Percentiles rank a stretch among this genome's conserved stretches.
Evolutionary conservation across 2,113 vertebrate species (phyloP).

Genomic region (Thermophis baileyi): DNA sequence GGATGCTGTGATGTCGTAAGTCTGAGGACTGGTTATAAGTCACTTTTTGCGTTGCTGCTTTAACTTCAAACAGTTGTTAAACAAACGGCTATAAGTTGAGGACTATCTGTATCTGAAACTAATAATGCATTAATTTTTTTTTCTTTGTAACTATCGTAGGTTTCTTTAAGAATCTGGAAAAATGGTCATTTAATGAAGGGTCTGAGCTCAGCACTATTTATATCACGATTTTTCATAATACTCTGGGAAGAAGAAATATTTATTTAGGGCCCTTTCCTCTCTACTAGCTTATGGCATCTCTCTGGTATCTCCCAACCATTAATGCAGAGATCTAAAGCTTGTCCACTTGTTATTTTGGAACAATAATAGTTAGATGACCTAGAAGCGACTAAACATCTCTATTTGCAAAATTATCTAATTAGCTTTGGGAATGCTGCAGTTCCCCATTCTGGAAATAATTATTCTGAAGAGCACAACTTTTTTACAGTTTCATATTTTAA

Average conservation of each 20-base stretch:
- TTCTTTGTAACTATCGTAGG: not conserved
- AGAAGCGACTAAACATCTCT: not conserved
- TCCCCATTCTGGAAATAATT: not conserved
- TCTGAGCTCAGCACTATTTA: not conserved
- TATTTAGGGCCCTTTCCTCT: not conserved
- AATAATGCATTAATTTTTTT: not conserved
- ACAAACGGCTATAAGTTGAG: not conserved
- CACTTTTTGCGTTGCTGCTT: not conserved
- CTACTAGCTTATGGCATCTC: not conserved
- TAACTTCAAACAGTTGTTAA: not conserved
- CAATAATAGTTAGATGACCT: not conserved
- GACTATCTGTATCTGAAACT: not conserved
- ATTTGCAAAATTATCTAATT: not conserved
- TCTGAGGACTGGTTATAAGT: not conserved
- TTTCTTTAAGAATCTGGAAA: not conserved
- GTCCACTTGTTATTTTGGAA: not conserved
- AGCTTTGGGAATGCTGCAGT: not conserved
- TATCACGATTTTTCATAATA: not conserved
- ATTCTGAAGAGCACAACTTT: not conserved
- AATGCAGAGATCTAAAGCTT: not conserved
- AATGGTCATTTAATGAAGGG: not conserved
- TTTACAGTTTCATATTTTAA: not conserved
- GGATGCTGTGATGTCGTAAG: not conserved
- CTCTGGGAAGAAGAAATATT: not conserved
- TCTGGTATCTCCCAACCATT: not conserved